Evolutionary conservation across 2,888 invertebrate genomes (phyloP), one percentile per base, ranked within the genome.

Genomic region (Tetragnatha montana): DNA sequence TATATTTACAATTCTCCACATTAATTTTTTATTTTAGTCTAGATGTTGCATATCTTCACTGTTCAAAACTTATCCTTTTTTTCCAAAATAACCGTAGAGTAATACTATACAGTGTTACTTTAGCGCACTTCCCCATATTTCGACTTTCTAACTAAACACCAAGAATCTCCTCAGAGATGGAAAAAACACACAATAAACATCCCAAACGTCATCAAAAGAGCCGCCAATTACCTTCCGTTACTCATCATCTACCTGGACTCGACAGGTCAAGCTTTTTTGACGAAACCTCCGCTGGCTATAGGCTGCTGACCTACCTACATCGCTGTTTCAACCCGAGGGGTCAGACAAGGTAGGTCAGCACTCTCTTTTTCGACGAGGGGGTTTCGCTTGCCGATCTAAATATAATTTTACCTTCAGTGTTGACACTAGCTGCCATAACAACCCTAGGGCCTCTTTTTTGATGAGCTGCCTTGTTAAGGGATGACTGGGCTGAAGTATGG

Each of bases 291-390:
- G 71, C 86, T 80, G 80, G 86, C 86, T 86, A 86, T 79, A 83
- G 88, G 82, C 83, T 83, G 79, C 78, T 88, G 88, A 88, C 88
- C 83, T 83, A 88, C 88, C 82, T 82, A 88, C 82, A 88, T 88
- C 49, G 12, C 19, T 49, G 76, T 50, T 19, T 8, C 14, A 14
- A 35, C 47, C 10, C 8, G 49, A 35, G 17, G 78, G 87, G 88
- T 88, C 88, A 83, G 70, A 78, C 88, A 47, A 71, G 82, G 81
- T 82, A 82, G 87, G 81, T 82, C 81, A 82, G 19, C 22, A 82
- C 82, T 81, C 81, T 82, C 81, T 80, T 74, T 47, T 79, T 49
- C 35, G 17, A 35, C 4, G 21, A 14, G 68, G 68, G 71, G 51
- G 51, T 74, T 86, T 74, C 68, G 49, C 51, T 68, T 17, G 60